Percentiles rank a stretch among this genome's conserved stretches.
Conservation (phyloP, 2,888 invertebrate genomes). For the Chrysolina americana region DNA sequence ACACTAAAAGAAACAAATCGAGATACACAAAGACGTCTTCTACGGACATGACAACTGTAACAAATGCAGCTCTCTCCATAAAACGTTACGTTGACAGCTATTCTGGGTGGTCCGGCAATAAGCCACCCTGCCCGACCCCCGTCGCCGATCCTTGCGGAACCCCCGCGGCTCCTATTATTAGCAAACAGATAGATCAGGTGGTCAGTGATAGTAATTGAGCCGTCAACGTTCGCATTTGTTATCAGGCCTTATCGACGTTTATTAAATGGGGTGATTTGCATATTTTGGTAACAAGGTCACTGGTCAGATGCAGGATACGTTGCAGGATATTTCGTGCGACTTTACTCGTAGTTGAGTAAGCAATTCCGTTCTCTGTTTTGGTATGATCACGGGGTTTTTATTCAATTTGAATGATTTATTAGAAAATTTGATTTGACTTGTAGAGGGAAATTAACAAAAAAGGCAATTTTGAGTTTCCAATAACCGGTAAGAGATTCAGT, state of each 20-base stretch:
- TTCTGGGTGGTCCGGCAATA: constrained; percentile 54
- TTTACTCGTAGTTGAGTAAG: too few relatives aligned
- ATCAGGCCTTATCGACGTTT: constrained; percentile 52
- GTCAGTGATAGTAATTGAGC: constrained; percentile 54
- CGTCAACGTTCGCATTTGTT: constrained; percentile 54
- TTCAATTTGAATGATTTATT: too few relatives aligned
- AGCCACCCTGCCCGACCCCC: constrained; percentile 46
- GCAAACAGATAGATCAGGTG: constrained; percentile 53
- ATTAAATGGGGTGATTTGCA: constrained; percentile 57
- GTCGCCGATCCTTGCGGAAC: constrained; percentile 37
- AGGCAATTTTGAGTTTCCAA: too few relatives aligned
- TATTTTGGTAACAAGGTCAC: constrained; percentile 29
- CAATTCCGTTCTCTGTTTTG: too few relatives aligned
- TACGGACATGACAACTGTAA: constrained; percentile 45
- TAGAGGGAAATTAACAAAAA: too few relatives aligned
- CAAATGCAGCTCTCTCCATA: constrained; percentile 46
- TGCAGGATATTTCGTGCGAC: not conserved
- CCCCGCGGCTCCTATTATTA: constrained; percentile 49
- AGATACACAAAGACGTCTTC: not conserved
- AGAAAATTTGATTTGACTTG: too few relatives aligned
- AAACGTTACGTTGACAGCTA: constrained; percentile 48
- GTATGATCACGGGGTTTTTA: too few relatives aligned
- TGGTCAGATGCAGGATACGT: not conserved
- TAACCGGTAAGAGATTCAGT: too few relatives aligned
- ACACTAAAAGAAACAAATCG: constrained; percentile 6